These are phyloP conservation scores for Iguana delicatissima DNA, from an alignment of 2,797 vertebrate genomes.

Conservation along the genomic window DNA sequence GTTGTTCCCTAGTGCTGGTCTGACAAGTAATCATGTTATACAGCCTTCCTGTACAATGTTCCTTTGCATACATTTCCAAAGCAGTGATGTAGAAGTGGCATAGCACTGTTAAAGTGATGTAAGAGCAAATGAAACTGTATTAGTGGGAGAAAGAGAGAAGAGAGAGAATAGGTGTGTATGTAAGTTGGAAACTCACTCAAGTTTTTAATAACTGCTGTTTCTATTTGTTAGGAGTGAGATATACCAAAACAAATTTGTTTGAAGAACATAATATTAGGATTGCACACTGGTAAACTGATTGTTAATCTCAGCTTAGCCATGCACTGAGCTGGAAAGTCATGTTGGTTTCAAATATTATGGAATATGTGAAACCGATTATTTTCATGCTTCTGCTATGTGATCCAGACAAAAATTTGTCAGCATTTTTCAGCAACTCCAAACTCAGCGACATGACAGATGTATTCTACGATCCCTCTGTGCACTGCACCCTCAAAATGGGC, in stretches of 20 bases:
- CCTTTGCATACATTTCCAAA: neutral
- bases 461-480: no score
- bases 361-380: neutral
- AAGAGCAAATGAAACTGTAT: neutral
- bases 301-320: neutral
- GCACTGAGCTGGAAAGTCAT: neutral
- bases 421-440: no score
- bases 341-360: neutral
- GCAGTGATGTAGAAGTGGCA: neutral
- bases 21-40: neutral
- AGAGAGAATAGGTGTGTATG: neutral
- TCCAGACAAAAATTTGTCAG: neutral
- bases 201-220: neutral
- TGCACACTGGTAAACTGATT: neutral
- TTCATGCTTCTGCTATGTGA: neutral
- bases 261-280: neutral
- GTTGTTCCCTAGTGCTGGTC: neutral
- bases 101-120: neutral
- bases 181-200: neutral
- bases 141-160: rapidly evolving
- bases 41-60: no score
- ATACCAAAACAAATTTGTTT: neutral
- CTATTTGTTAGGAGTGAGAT: neutral
- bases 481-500: no score
- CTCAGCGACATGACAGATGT: no score